phyloP scores from a whole-genome alignment of 2,797 vertebrate genomes.

The Dryobates pubescens region DNA sequence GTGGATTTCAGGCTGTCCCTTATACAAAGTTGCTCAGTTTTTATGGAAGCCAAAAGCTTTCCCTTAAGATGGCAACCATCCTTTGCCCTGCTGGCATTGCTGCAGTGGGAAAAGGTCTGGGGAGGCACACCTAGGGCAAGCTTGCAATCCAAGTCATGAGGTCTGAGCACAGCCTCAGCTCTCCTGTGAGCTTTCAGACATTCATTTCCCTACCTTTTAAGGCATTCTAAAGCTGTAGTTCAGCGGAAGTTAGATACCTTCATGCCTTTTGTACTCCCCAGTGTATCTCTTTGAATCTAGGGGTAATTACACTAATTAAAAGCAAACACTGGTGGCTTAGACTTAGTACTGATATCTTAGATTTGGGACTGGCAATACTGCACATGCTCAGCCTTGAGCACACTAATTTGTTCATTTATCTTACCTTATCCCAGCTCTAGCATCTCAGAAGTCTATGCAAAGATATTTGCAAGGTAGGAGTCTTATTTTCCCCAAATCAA shows the following conservation, averaged over 20 bases:
- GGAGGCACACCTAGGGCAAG: too few relatives aligned
- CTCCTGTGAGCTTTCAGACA: neutral
- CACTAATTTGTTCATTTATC: neutral
- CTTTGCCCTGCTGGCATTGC: neutral
- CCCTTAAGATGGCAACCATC: neutral
- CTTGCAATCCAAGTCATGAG: neutral
- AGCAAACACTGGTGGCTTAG: neutral
- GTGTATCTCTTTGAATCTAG: neutral
- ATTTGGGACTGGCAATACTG: neutral
- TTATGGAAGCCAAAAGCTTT: slow-evolving; percentile 16
- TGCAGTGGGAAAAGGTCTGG: neutral
- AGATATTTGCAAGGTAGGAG: neutral
- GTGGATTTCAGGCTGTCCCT: neutral
- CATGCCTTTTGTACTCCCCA: neutral
- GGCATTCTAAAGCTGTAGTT: neutral
- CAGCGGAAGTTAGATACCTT: neutral
- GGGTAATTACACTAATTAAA: neutral
- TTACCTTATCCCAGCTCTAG: neutral
- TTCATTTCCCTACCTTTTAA: slow-evolving; percentile 21
- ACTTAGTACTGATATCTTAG: neutral
- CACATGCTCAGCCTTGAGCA: neutral
- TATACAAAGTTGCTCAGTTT: neutral
- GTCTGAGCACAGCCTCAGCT: neutral
- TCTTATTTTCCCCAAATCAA: neutral
- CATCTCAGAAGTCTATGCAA: neutral